These are phyloP conservation scores for Drosophila malerkotliana DNA, from an alignment of 1,140 invertebrate genomes.

Conservation along the genomic window DNA sequence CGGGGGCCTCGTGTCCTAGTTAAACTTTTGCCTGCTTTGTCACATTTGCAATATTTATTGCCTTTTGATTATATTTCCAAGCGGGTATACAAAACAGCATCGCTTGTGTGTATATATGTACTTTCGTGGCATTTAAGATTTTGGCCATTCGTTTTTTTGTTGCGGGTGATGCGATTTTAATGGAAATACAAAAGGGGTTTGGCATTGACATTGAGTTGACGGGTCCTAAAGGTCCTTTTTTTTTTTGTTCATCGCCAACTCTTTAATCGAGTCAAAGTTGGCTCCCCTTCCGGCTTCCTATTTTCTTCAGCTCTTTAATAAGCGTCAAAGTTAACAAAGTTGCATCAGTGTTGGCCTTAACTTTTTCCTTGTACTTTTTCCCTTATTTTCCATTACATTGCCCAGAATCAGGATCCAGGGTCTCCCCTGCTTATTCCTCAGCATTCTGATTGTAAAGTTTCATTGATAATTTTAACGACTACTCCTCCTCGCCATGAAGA, in stretches of 20 bases:
- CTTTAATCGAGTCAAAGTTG: conserved; percentile 35
- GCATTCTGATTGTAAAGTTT: conserved; percentile 74
- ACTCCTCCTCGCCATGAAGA: too few relatives aligned
- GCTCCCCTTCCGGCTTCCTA: not conserved
- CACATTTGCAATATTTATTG: conserved; percentile 80
- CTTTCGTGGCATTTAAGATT: conserved; percentile 24
- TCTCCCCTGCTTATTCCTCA: not conserved
- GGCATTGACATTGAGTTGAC: conserved; percentile 46
- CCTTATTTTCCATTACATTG: conserved; percentile 11
- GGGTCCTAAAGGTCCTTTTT: conserved; percentile 1
- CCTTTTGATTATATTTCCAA: conserved; percentile 70
- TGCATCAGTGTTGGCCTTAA: conserved; percentile 49
- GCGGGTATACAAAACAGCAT: not conserved
- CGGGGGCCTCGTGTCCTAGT: conserved; percentile 49
- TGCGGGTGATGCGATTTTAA: conserved; percentile 33
- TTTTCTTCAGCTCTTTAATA: conserved; percentile 44
- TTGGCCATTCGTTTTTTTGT: not conserved
- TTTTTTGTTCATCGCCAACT: not conserved
- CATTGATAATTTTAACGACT: conserved; percentile 80
- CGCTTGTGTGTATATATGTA: conserved; percentile 10
- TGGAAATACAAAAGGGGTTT: conserved; percentile 19
- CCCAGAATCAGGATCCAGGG: conserved; percentile 1
- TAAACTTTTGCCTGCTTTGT: conserved; percentile 68
- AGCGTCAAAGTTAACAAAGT: conserved; percentile 72
- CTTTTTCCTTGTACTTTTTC: conserved; percentile 26